Conservation (phyloP, 2,888 invertebrate species). For the Polyploca ridens region DNA sequence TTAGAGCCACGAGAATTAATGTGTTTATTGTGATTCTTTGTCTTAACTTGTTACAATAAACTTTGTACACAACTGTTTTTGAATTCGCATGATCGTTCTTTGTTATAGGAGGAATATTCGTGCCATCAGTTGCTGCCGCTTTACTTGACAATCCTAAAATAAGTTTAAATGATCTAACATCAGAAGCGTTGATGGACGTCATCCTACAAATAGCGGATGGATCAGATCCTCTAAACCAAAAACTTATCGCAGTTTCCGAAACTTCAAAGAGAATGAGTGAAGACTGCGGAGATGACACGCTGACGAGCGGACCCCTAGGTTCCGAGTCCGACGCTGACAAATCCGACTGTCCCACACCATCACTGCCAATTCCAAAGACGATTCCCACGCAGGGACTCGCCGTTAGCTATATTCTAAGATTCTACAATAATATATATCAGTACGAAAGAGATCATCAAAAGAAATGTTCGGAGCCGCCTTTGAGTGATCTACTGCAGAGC, state of each 20-base stretch:
- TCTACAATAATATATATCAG: slow-evolving; percentile 88
- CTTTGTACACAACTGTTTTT: not conserved
- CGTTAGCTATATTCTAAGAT: slow-evolving; percentile 75
- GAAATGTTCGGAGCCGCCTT: slow-evolving; percentile 89
- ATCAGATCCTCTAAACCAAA: slow-evolving; percentile 84
- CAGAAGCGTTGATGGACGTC: slow-evolving; percentile 88
- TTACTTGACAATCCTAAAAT: slow-evolving; percentile 81
- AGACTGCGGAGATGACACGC: slow-evolving; percentile 70
- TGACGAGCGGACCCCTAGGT: slow-evolving; percentile 61
- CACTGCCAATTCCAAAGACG: slow-evolving; percentile 71
- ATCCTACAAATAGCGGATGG: slow-evolving; percentile 84
- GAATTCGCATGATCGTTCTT: slow-evolving; percentile 1
- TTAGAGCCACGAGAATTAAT: not conserved
- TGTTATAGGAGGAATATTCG: slow-evolving; percentile 80
- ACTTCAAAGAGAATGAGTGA: slow-evolving; percentile 76
- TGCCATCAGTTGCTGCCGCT: slow-evolving; percentile 82
- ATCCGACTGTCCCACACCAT: slow-evolving; percentile 74
- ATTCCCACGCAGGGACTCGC: slow-evolving; percentile 73
- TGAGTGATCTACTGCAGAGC: slow-evolving; percentile 87
- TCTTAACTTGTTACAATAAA: not conserved
- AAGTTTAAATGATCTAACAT: slow-evolving; percentile 83
- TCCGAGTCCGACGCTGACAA: slow-evolving; percentile 68
- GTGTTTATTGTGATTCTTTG: slow-evolving; percentile 1
- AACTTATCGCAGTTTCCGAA: slow-evolving; percentile 68
- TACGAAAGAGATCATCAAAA: slow-evolving; percentile 92